These are phyloP conservation scores for Penaeus monodon DNA, from an alignment of 2,888 invertebrate genomes.

Conservation along the genomic window DNA sequence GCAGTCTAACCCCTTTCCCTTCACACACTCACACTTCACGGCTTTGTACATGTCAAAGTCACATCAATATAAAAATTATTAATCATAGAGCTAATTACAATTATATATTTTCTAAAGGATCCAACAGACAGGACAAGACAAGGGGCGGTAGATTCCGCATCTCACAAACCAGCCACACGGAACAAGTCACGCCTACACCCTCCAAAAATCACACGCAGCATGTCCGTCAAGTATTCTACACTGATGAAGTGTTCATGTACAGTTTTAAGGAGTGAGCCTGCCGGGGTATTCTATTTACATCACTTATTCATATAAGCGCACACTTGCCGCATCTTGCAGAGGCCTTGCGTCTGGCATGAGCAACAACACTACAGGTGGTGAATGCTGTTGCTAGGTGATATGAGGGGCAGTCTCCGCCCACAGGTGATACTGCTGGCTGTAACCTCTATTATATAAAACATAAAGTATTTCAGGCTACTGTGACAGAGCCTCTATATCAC, in stretches of 20 bases:
- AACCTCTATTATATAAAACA: constrained; percentile 29
- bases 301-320: constrained; percentile 59
- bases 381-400: constrained; percentile 36
- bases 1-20: constrained; percentile 61
- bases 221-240: constrained; percentile 52
- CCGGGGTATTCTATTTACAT: constrained; percentile 59
- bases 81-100: constrained; percentile 52
- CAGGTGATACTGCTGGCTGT: constrained; percentile 9
- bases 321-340: constrained; percentile 48
- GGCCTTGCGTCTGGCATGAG: constrained; percentile 58
- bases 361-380: constrained; percentile 44
- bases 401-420: constrained; percentile 31
- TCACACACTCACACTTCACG: constrained; percentile 59
- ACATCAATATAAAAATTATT: constrained; percentile 53
- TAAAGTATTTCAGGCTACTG: not conserved
- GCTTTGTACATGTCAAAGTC: constrained; percentile 58
- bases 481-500: constrained; percentile 31
- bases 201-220: constrained; percentile 32
- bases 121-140: constrained; percentile 61
- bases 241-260: constrained; percentile 58
- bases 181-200: constrained; percentile 36
- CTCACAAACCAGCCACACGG: constrained; percentile 54
- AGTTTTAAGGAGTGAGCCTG: constrained; percentile 58
- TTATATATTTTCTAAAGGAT: constrained; percentile 55
- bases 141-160: constrained; percentile 48